Evolutionary conservation across 2,888 invertebrate genomes (phyloP), one percentile per base, ranked within the genome.

Genomic region (Psococerastis gibbosa): DNA sequence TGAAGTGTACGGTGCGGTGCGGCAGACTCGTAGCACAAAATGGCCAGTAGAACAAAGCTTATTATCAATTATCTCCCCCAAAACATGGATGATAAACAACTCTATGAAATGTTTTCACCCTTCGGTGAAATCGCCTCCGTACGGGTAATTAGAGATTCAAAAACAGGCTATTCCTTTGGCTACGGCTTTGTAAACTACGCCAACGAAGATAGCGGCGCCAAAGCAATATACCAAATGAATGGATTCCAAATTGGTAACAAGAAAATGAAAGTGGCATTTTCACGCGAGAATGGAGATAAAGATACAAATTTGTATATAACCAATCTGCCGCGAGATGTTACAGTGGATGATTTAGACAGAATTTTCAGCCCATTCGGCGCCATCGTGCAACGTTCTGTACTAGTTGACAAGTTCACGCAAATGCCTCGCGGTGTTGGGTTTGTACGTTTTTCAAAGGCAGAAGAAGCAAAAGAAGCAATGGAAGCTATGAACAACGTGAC

Each of bases 41-140:
- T n/a, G n/a, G n/a, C n/a, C n/a, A n/a, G n/a, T n/a, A n/a, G n/a
- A n/a, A n/a, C n/a, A n/a, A 92, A 92, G 67, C 71, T 94, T 53
- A 94, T 94, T 53, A 82, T 94, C 56, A 94, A 94, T 69, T 94
- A 92, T 63, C 71, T 94, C 55, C 92, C 94, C 22, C 92, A 92
- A 65, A 82, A 78, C 55, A 81, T 92, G 70, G 83, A 84, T 2
- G 92, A 92, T 60, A 80, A 83, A 58, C 89, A 91, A 56, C 70
- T 92, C 45, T 82, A 80, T 59, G 78, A 80, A 50, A 76, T 92
- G 68, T 94, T 94, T 62, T 74, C 80, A 53, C 77, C 80, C 43
- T 78, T 88, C 53, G 92, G 92, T 42, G 81, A 83, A 17, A 75
- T 94, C 38, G 88, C 88, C 59, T 84, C 81, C 53, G 85, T 85